Percentiles rank a stretch among this genome's conserved stretches.
phyloP scores from a whole-genome alignment of 2,797 vertebrate species.

The Tragelaphus eurycerus region DNA sequence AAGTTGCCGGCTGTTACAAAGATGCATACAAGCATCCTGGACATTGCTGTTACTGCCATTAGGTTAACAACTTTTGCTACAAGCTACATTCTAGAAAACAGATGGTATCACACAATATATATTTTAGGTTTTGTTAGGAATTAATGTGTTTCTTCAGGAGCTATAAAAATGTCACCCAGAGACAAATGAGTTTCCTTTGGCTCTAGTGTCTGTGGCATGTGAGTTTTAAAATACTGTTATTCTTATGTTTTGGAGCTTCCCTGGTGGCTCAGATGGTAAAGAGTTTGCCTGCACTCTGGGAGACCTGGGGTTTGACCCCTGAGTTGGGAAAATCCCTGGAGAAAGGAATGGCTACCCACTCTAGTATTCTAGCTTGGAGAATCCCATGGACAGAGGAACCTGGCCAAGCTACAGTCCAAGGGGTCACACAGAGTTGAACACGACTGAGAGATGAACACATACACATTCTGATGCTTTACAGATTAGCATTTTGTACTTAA shows the following conservation, averaged over 20 bases:
- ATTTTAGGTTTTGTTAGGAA: neutral
- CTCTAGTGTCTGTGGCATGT: neutral
- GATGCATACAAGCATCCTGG: neutral
- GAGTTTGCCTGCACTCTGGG: neutral
- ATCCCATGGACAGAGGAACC: neutral
- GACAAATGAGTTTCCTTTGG: neutral
- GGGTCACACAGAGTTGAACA: neutral
- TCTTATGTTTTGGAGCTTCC: neutral
- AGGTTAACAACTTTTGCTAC: neutral
- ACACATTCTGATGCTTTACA: neutral
- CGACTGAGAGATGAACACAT: neutral
- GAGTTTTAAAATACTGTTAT: neutral
- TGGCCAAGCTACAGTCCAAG: neutral
- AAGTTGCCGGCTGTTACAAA: neutral
- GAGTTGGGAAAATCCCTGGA: neutral
- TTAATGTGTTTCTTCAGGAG: neutral
- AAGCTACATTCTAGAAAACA: neutral
- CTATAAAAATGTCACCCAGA: neutral
- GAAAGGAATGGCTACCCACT: neutral
- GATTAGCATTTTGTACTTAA: slow-evolving; percentile 31
- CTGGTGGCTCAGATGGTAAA: neutral
- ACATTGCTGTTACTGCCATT: neutral
- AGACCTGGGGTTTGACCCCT: neutral
- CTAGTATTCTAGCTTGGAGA: neutral
- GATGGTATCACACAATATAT: neutral